Percentiles rank a stretch among this genome's conserved stretches.
Evolutionary conservation across 2,797 vertebrate genomes (phyloP).

Genomic region (Mustela erminea): DNA sequence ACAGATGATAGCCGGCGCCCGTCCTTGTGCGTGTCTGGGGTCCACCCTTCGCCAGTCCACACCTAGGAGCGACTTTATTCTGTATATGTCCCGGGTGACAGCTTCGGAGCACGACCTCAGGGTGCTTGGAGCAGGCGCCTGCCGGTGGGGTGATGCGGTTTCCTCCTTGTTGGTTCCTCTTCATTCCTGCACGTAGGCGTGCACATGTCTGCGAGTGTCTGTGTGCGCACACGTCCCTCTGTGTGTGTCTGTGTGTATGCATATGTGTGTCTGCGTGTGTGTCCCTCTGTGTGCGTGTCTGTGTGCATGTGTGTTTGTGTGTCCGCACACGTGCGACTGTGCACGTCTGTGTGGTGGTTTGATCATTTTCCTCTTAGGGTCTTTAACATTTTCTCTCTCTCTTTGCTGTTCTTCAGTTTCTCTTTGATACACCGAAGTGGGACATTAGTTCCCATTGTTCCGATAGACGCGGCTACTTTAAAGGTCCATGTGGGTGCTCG

Average conservation of each 20-base stretch:
- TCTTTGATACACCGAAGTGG: rapidly evolving
- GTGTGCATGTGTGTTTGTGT: too few species aligned
- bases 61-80: not conserved
- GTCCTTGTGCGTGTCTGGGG: too few species aligned
- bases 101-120: not conserved
- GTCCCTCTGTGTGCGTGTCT: too few species aligned
- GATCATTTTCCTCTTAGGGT: not conserved
- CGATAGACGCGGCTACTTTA: not conserved
- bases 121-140: not conserved
- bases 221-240: too few species aligned
- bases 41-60: not conserved
- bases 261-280: too few species aligned
- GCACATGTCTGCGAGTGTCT: too few species aligned
- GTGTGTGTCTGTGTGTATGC: too few species aligned
- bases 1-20: too few species aligned
- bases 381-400: not conserved
- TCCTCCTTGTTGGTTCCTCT: too few species aligned
- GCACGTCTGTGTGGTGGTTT: not conserved
- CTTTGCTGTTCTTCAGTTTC: not conserved
- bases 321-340: too few species aligned
- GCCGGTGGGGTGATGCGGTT: too few species aligned
- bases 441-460: not conserved
- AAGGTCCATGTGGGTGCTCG: not conserved
- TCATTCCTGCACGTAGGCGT: rapidly evolving
- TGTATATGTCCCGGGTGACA: not conserved